Evolutionary conservation across 2,888 invertebrate species (phyloP).

Genomic region (Temnothorax unifasciatus): DNA sequence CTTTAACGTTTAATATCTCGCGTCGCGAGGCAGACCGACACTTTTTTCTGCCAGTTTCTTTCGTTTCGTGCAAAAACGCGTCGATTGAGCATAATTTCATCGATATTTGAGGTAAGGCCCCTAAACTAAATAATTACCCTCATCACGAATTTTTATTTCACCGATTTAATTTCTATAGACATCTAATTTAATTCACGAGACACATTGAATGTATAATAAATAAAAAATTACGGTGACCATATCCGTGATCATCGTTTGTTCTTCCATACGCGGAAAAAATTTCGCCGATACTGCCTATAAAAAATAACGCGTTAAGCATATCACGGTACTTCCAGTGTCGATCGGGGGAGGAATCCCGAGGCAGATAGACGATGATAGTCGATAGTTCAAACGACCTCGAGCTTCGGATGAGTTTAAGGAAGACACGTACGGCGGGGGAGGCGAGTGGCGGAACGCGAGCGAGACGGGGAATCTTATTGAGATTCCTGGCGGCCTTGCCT

Average conservation of each 20-base stretch:
- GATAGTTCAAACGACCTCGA: conserved; percentile 70
- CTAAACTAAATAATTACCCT: too few species aligned
- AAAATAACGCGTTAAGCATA: conserved; percentile 49
- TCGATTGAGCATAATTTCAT: too few species aligned
- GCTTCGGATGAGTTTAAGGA: conserved; percentile 64
- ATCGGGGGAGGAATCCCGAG: conserved; percentile 35
- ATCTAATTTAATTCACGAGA: too few species aligned
- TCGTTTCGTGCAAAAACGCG: too few species aligned
- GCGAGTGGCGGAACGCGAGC: conserved; percentile 8
- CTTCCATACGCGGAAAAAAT: conserved; percentile 53
- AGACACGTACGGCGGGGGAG: conserved; percentile 36
- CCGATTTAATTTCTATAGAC: too few species aligned
- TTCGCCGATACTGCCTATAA: neutral
- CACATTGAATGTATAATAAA: too few species aligned
- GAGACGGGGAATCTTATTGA: conserved; percentile 71
- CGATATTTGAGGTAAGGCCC: too few species aligned
- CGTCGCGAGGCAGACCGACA: too few species aligned
- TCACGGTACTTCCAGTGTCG: conserved; percentile 17
- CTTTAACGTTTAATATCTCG: too few species aligned
- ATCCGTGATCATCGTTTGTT: conserved; percentile 66
- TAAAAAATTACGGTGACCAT: conserved; percentile 8
- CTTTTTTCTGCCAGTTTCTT: too few species aligned
- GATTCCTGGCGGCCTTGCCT: conserved; percentile 78
- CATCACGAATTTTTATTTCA: too few species aligned
- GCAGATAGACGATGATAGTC: conserved; percentile 63